These are phyloP conservation scores for Lasioglossum figueresi DNA, from an alignment of 2,888 invertebrate species.

Conservation along the genomic window DNA sequence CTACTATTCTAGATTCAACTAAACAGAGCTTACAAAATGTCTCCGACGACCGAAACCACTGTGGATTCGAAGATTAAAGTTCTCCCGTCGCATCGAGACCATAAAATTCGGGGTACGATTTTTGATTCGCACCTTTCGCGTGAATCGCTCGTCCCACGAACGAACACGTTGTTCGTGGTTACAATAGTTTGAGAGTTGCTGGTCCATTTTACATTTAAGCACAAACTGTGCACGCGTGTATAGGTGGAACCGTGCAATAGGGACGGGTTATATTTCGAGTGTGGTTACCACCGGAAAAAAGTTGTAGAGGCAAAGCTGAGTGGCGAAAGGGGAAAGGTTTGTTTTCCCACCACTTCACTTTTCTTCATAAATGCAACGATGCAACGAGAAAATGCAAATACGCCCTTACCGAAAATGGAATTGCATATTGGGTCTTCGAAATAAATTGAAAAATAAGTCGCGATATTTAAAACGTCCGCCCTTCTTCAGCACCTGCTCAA, in stretches of 20 bases:
- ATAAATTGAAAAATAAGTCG: background rate
- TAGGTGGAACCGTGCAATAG: background rate
- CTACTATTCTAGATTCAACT: background rate
- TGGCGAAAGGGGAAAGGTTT: background rate
- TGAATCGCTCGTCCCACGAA: background rate
- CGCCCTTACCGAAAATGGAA: background rate
- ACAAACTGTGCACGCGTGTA: background rate
- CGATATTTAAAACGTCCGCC: background rate
- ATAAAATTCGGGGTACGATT: background rate
- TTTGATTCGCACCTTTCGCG: background rate
- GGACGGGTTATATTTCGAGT: background rate
- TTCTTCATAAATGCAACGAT: background rate
- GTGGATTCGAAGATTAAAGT: background rate
- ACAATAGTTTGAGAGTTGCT: background rate
- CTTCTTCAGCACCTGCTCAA: background rate
- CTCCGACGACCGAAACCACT: background rate
- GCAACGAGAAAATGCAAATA: background rate
- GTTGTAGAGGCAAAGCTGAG: background rate
- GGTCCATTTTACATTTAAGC: constrained; percentile 1
- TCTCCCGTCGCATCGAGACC: background rate
- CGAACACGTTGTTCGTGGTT: background rate
- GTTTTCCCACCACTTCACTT: constrained; percentile 5
- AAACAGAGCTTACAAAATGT: background rate
- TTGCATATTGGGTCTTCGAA: background rate
- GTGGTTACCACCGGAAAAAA: background rate